Base-by-base conservation (phyloP, 2,888 invertebrate genomes). In the Chironomus riparius region DNA sequence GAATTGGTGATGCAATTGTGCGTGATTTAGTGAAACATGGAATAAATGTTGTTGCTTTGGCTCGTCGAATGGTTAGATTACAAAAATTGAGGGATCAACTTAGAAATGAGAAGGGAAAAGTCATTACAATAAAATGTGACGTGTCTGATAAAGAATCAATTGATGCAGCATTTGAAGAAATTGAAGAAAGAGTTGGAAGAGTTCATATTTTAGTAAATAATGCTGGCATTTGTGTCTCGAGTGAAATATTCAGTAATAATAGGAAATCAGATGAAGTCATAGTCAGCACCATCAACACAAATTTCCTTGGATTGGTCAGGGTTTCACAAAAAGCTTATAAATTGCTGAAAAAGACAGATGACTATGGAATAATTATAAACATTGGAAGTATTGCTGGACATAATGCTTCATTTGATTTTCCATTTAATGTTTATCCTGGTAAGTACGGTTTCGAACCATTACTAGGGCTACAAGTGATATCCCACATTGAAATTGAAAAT, bases 121-220 rank as follows among this genome's bases (percentile, higher is more conserved):
- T n/a, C 0, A 28, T 47, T 61, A 80, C 85, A 2, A 77, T 81
- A 65, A 79, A 81, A 77, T 87, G 87, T 78, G 88, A 89, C 79
- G 80, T 89, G 0, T 82, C 82, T 0, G 83, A 85, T 6, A 87
- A 88, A 78, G 82, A 85, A 0, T 85, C 88, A 4, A 87, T 90
- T 47, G 75, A 85, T 50, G 80, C 82, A 4, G 85, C 86, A 47
- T 89, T 90, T 79, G 79, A 82, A 12, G 85, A 83, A 83, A 84
- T 86, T 15, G 83, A 86, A 50, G 78, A 81, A 7, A 80, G 83
- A 3, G 78, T 86, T 2, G 88, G 88, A 0, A 86, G 86, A 4
- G 82, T 87, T 5, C 86, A 88, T 79, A 83, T 89, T 2, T 82
- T 88, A 68, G 80, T 89, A 7, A 89, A 89, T 79, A 88, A 87